phyloP scores from a whole-genome alignment of 2,797 vertebrate genomes.

The Cossypha dichroa region DNA sequence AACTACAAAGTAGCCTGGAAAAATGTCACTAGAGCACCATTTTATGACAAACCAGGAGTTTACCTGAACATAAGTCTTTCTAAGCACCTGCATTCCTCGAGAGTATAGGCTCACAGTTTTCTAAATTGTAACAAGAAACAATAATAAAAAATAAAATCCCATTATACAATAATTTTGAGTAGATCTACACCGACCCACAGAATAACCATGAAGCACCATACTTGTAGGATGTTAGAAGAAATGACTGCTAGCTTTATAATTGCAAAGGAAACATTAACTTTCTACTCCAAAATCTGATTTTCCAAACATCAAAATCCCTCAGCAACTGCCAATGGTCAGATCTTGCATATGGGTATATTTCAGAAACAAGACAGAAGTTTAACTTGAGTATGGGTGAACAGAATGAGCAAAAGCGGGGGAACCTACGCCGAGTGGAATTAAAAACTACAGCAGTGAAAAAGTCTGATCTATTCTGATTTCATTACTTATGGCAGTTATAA shows the following conservation, averaged over 20 bases:
- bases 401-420: not conserved
- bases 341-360: not conserved
- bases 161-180: not conserved
- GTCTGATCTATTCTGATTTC: not conserved
- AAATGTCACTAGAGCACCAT: not conserved
- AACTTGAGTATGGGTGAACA: not conserved
- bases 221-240: not conserved
- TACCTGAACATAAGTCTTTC: not conserved
- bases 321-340: not conserved
- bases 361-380: not conserved
- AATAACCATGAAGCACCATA: not conserved
- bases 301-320: not conserved
- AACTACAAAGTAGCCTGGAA: not conserved
- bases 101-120: not conserved
- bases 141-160: not conserved
- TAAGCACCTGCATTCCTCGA: accelerated
- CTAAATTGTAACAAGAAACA: not conserved
- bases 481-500: not conserved
- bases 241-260: not conserved
- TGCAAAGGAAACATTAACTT: not conserved
- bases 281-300: not conserved
- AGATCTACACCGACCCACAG: not conserved
- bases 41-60: not conserved
- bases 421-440: not conserved
- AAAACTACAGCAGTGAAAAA: not conserved